Evolutionary conservation across 2,888 invertebrate species (phyloP).

Genomic region (Diachrysia chrysitis): DNA sequence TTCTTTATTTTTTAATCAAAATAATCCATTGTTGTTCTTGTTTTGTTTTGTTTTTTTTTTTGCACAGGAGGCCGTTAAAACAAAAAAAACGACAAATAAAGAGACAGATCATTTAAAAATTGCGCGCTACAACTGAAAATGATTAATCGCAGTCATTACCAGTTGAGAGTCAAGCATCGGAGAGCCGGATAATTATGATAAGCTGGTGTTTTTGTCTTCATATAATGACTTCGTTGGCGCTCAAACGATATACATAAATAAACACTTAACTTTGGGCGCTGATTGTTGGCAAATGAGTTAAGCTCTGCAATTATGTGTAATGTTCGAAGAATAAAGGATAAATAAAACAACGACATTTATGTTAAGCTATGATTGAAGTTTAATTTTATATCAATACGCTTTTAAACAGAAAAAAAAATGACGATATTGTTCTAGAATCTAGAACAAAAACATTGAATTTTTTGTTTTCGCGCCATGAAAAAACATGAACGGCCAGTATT

Average conservation of each 20-base stretch:
- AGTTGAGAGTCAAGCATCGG: conserved; percentile 46
- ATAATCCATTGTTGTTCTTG: no score
- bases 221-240: conserved; percentile 60
- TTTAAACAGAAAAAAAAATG: not conserved
- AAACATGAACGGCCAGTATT: not conserved
- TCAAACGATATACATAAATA: conserved; percentile 48
- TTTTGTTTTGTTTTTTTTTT: no score
- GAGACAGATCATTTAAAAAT: conserved; percentile 48
- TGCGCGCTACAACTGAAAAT: conserved; percentile 25
- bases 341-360: no score
- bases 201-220: conserved; percentile 56
- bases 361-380: no score
- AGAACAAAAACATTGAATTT: not conserved
- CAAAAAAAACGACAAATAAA: conserved; percentile 42
- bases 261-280: conserved; percentile 12
- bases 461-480: not conserved
- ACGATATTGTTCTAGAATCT: not conserved
- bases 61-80: conserved; percentile 14
- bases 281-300: not conserved
- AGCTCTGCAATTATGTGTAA: not conserved
- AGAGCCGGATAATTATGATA: conserved; percentile 62
- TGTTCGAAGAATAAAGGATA: no score
- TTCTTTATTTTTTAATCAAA: no score
- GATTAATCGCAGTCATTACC: conserved; percentile 54
- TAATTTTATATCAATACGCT: not conserved